Evolutionary conservation across 1,140 invertebrate genomes (phyloP), one percentile per base, ranked within the genome.

Genomic region (Tetramorium parvispinum): DNA sequence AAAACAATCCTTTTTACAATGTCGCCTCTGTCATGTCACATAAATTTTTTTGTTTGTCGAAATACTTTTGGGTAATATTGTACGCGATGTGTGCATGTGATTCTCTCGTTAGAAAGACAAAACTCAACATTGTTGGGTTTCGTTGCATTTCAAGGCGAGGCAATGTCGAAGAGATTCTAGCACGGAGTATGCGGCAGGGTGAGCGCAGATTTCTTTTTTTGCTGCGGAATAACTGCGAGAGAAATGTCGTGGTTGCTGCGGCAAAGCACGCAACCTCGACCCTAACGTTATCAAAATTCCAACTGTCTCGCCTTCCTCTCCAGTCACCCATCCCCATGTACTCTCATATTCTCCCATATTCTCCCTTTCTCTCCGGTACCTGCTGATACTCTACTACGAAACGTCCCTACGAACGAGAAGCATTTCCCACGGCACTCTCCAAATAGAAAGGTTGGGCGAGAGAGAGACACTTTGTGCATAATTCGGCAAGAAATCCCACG

Each of bases 261-360:
- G 78, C 81, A 49, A 87, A 86, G 87, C 88, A 90, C 86, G 87
- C 85, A 83, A 83, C 79, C 79, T 90, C 81, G 46, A 83, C 68
- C 81, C 85, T 81, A 79, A 82, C 89, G 83, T 90, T 91, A 92
- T 92, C 89, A 90, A 92, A 92, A 92, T 92, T 91, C 91, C 83
- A 85, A 81, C 83, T 89, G 61, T 91, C 83, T 76, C 57, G 53
- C 79, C 27, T 75, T 81, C 27, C 65, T 66, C 70, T 71, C 24
- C 7, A 7, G 6, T n/a, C 21, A 43, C 66, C 32, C 18, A n/a
- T 57, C 40, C 3, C 46, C 18, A 13, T 11, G 51, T 49, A 49
- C 66, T 71, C 79, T 24, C 79, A 73, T 24, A 46, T 46, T 73
- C 40, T 61, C 68, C 53, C 53, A 73, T 27, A 43, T 46, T 59